A percentile compares a stretch with the other conserved stretches of the same genome.
Conservation (phyloP, 92 coral and sea anemone genomes). For the Blastomussa wellsi region DNA sequence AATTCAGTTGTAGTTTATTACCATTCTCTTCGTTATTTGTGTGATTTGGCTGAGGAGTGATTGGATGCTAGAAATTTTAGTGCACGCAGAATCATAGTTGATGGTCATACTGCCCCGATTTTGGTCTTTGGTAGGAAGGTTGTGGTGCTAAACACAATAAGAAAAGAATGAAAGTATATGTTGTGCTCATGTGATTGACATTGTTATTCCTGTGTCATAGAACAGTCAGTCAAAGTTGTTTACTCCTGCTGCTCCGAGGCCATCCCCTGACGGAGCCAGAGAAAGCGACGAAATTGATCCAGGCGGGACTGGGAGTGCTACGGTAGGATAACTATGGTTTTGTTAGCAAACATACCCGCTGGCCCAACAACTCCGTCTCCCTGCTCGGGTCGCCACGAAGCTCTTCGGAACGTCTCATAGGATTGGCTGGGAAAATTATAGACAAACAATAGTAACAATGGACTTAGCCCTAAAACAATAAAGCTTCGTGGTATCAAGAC, state of each 20-base stretch:
- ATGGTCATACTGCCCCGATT: too few relatives aligned
- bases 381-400: too few relatives aligned
- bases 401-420: too few relatives aligned
- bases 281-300: slow-evolving; percentile 28
- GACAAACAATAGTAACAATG: too few relatives aligned
- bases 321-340: slow-evolving; percentile 7
- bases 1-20: too few relatives aligned
- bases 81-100: not conserved
- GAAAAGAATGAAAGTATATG: not conserved
- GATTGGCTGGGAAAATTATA: too few relatives aligned
- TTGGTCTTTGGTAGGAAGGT: not conserved
- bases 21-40: not conserved
- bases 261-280: slow-evolving; percentile 37
- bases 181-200: not conserved
- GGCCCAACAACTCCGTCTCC: too few relatives aligned
- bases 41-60: not conserved
- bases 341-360: not conserved
- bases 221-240: slow-evolving; percentile 33
- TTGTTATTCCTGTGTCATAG: not conserved
- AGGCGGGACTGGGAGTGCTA: slow-evolving; percentile 13
- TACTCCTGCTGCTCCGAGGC: slow-evolving; percentile 34
- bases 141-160: not conserved
- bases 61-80: not conserved
- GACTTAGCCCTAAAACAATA: too few relatives aligned
- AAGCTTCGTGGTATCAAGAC: too few relatives aligned